These are phyloP conservation scores for Pitta sordida DNA, from an alignment of 2,113 vertebrate species.

Conservation along the genomic window DNA sequence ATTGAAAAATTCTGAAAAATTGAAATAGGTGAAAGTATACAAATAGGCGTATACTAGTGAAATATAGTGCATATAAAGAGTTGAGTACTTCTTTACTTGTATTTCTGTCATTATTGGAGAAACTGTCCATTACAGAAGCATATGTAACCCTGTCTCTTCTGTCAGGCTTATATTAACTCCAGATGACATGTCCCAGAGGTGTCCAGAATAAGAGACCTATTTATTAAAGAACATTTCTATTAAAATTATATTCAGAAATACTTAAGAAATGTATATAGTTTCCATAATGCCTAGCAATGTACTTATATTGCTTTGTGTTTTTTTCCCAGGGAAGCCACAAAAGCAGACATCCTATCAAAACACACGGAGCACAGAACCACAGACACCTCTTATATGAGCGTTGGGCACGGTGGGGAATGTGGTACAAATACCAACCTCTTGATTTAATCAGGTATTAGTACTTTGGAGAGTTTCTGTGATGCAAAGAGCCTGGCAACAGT, in stretches of 20 bases:
- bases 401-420: conserved; percentile 98
- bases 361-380: conserved; percentile 94
- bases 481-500: background rate
- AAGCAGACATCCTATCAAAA: conserved; percentile 93
- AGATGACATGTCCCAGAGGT: background rate
- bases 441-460: conserved; percentile 91
- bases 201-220: background rate
- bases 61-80: background rate
- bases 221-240: background rate
- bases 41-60: background rate
- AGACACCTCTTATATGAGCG: conserved; percentile 94
- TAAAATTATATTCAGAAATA: background rate
- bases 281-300: background rate
- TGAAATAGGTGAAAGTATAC: background rate
- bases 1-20: background rate
- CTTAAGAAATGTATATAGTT: background rate
- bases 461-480: background rate
- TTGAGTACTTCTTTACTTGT: background rate
- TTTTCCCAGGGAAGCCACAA: conserved; percentile 92
- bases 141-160: background rate
- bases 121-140: background rate
- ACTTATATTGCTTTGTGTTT: background rate
- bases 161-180: background rate
- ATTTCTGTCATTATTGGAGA: background rate
- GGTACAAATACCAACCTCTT: conserved; percentile 98